These are phyloP conservation scores for Amphiprion ocellaris DNA, from an alignment of 2,113 vertebrate genomes.

Conservation along the genomic window DNA sequence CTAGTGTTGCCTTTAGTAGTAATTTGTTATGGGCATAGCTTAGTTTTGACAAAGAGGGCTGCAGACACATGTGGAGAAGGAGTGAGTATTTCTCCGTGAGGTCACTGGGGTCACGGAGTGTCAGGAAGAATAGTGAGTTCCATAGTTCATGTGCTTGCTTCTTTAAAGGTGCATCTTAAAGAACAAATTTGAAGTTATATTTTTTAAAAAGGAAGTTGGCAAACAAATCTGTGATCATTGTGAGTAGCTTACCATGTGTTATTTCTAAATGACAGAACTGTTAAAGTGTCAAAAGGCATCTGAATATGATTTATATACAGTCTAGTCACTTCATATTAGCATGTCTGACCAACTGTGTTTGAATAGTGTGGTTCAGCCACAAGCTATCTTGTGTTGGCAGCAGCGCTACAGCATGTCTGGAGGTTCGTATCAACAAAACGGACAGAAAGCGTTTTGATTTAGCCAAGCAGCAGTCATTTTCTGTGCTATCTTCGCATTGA, in stretches of 20 bases:
- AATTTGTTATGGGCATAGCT: conserved; percentile 30
- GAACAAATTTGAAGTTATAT: background rate
- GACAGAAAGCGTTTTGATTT: background rate
- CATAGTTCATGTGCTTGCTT: background rate
- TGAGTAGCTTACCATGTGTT: background rate
- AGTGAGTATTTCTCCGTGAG: background rate
- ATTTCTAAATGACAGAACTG: background rate
- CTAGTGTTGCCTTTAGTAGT: conserved; percentile 1
- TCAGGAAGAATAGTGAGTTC: background rate
- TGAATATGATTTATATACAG: background rate
- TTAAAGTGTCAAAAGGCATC: background rate
- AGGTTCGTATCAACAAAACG: background rate
- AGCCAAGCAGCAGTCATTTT: background rate
- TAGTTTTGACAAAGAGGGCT: conserved; percentile 21
- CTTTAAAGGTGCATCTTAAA: background rate
- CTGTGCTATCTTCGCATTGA: background rate
- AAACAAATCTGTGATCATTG: too few relatives aligned
- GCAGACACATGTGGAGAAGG: conserved; percentile 8
- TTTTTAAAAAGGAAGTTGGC: too few relatives aligned
- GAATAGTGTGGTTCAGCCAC: background rate
- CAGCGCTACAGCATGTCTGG: background rate
- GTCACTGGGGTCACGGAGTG: background rate
- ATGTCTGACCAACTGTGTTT: background rate
- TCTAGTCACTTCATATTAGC: background rate
- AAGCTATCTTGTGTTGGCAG: background rate